Evolutionary conservation across 2,888 invertebrate species (phyloP).

Genomic region (Ferdinandea cuprea): DNA sequence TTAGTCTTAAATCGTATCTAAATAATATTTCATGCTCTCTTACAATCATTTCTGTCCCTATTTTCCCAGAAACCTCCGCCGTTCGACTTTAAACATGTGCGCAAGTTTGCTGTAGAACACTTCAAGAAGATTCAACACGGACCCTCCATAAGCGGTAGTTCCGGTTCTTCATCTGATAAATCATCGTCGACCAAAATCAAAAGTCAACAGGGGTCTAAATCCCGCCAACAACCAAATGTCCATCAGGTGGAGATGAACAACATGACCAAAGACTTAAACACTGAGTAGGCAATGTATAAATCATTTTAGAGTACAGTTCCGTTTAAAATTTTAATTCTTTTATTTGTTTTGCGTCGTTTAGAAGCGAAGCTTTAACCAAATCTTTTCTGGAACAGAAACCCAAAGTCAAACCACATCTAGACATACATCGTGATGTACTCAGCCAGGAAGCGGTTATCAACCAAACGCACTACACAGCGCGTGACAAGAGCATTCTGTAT

Average conservation of each 20-base stretch:
- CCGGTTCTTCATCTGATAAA: constrained; percentile 24
- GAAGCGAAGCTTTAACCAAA: constrained; percentile 78
- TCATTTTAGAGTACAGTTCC: constrained; percentile 30
- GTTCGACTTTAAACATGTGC: constrained; percentile 76
- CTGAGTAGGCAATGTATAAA: constrained; percentile 78
- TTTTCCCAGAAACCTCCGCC: constrained; percentile 65
- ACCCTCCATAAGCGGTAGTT: constrained; percentile 46
- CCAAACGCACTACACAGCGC: constrained; percentile 80
- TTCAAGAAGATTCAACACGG: constrained; percentile 76
- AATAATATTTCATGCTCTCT: too few relatives aligned
- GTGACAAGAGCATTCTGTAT: constrained; percentile 81
- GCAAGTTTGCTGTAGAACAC: constrained; percentile 77
- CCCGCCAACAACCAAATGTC: constrained; percentile 69
- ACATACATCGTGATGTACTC: constrained; percentile 81
- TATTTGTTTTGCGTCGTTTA: constrained; percentile 38
- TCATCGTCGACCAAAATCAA: constrained; percentile 7
- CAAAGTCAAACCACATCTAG: constrained; percentile 79
- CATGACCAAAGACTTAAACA: constrained; percentile 78
- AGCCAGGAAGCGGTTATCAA: constrained; percentile 81
- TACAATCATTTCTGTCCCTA: neutral
- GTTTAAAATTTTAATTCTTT: constrained; percentile 13
- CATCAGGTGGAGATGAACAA: constrained; percentile 74
- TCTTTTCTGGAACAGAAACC: constrained; percentile 77
- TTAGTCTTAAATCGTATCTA: too few relatives aligned
- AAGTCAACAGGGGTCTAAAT: constrained; percentile 27